Evolutionary conservation across 2,113 vertebrate genomes (phyloP), one percentile per base, ranked within the genome.

Genomic region (Sinosuthora webbiana): DNA sequence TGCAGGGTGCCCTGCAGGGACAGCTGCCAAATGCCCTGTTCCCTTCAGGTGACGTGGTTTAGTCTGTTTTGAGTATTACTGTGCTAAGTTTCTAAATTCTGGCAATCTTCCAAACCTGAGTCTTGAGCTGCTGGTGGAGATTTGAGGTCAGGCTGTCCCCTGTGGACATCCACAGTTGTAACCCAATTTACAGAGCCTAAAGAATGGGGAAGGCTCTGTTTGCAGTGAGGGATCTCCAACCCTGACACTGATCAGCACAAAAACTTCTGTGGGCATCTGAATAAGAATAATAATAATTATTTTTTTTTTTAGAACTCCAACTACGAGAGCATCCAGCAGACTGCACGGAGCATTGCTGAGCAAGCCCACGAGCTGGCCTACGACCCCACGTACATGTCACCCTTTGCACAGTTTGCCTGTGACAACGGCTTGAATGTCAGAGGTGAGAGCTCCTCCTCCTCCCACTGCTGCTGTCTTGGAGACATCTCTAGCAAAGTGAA

Each of bases 371-470:
- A 99, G 96, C 98, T 99, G 82, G 99, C 99, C 15, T 99, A 99
- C 42, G 99, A 99, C 97, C 99, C 99, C 90, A 99, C 99, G 89
- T 99, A 99, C 92, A 99, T 99, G 99, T 99, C 99, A 9, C 99
- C 99, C 35, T 99, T 99, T 74, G 99, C 99, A 97, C 99, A 99
- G 98, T 99, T 99, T 87, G 99, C 99, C 27, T 99, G 99, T 97
- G 99, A 99, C 98, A 99, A 99, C 27, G 99, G 99, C 45, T 95
- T 99, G 98, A 99, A 99, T 96, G 99, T 99, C 97, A 98, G 99
- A 99, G 99, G 99, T 99, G 93, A 98, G 98, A n/a, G 27, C 13
- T 41, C 2, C 71, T 62, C 28, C 52, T 73, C 55, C 47, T 77
- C 89, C 89, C 35, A 9, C 47, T 80, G 44, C 53, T 37, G 35